Evolutionary conservation across 2,113 vertebrate species (phyloP), one percentile per base, ranked within the genome.

Genomic region (Anhinga rufa): DNA sequence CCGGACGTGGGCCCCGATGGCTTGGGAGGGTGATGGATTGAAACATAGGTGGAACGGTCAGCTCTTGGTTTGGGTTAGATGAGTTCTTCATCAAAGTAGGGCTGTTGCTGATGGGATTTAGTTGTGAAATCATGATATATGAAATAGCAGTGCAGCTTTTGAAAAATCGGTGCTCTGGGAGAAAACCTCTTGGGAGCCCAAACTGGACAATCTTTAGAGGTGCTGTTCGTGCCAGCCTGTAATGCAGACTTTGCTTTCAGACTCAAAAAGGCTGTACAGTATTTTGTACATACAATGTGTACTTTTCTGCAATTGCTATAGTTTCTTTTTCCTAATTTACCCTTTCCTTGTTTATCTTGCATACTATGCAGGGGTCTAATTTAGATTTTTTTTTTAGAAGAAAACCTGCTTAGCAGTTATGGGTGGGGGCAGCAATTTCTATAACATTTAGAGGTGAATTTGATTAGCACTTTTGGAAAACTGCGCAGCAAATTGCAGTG

Each of bases 291-390:
- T 70, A 4, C 72, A 24, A 0, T 4, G 52, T 76, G 62, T 78
- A 6, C 60, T 94, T 89, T 80, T 42, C 92, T 61, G 61, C 66
- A 84, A n/a, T 83, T 60, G 86, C 90, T 92, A 18, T 40, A 51
- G 24, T 70, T 86, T 90, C 57, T 86, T 95, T 88, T 80, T 77
- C 96, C 91, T 94, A 94, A 96, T 97, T 97, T 88, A 38, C 79
- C 77, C 94, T 96, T 95, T 90, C 94, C 89, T 90, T 96, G 87
- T 96, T 96, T 95, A 78, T 85, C 77, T 80, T 80, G 29, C 40
- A 11, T 22, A 44, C 12, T 9, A 75, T 7, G 13, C 94, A 93
- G 96, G 85, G 90, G 90, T 82, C 82, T 97, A 92, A 97, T 97
- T 97, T 97, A 88, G 88, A 64, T 62, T 72, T 87, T 71, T 46